Conservation (phyloP, 2,797 vertebrate genomes). For the Pterois miles region DNA sequence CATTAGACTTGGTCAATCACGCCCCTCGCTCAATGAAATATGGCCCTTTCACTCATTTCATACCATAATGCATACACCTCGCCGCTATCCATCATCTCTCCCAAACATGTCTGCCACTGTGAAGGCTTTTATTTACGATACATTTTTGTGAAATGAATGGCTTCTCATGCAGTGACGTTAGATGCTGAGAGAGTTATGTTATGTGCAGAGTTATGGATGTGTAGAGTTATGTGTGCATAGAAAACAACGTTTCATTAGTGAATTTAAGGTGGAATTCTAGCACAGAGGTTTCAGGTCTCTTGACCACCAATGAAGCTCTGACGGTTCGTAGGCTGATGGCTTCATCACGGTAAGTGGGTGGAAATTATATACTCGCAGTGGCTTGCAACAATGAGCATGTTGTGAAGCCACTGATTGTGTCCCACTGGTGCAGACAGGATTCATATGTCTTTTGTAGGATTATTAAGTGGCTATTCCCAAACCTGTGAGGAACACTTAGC, state of each 20-base stretch:
- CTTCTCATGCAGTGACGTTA: conserved; percentile 34
- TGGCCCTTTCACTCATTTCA: conserved; percentile 71
- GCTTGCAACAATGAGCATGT: conserved; percentile 41
- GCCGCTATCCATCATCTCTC: conserved; percentile 76
- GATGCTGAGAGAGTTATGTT: conserved; percentile 65
- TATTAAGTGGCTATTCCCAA: conserved; percentile 42
- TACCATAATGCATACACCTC: conserved; percentile 74
- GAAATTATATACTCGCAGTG: conserved; percentile 33
- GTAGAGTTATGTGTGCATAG: conserved; percentile 52
- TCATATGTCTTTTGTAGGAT: conserved; percentile 41
- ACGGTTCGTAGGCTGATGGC: conserved; percentile 24
- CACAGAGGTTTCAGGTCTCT: conserved; percentile 23
- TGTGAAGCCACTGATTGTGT: conserved; percentile 31
- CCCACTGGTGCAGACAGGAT: conserved; percentile 30
- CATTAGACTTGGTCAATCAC: conserved; percentile 90
- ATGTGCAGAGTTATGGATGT: too few relatives aligned
- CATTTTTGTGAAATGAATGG: conserved; percentile 62
- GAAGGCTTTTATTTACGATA: conserved; percentile 70
- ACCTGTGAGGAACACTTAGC: conserved; percentile 6
- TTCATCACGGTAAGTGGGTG: conserved; percentile 53
- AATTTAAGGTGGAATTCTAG: conserved; percentile 51
- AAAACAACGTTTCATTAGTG: conserved; percentile 47
- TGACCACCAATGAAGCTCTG: conserved; percentile 48
- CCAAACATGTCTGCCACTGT: conserved; percentile 53
- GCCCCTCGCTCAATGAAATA: conserved; percentile 78